Conservation (phyloP, 2,113 vertebrate genomes). For the Chaetura pelagica region DNA sequence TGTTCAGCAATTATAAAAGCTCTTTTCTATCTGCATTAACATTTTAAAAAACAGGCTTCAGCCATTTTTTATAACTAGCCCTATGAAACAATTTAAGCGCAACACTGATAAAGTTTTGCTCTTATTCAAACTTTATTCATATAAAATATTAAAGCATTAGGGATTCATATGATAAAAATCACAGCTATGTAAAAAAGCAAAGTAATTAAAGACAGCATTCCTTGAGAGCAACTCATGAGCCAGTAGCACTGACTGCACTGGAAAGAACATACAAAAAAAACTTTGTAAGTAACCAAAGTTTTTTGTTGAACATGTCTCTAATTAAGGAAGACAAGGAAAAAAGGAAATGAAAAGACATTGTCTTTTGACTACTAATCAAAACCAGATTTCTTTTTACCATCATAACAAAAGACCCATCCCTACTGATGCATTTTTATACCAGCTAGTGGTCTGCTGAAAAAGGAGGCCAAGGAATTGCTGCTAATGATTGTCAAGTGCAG, state of each 20-base stretch:
- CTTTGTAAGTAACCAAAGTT: neutral
- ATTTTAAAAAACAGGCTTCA: neutral
- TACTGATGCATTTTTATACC: neutral
- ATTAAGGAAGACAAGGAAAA: neutral
- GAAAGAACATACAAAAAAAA: neutral
- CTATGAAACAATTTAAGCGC: neutral
- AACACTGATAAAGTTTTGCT: neutral
- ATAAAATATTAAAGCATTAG: neutral
- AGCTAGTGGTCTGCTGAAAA: neutral
- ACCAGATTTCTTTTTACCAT: neutral
- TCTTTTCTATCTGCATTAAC: neutral
- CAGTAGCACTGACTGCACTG: neutral
- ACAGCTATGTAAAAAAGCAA: neutral
- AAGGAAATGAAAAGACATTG: neutral
- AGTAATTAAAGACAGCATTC: neutral
- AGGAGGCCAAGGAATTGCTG: neutral
- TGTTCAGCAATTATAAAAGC: neutral
- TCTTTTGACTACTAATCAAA: neutral
- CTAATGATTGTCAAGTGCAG: neutral
- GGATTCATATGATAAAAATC: neutral
- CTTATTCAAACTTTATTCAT: slow-evolving; percentile 1
- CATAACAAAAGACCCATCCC: neutral
- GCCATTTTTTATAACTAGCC: neutral
- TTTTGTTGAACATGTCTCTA: neutral
- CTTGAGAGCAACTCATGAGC: neutral